Base-by-base conservation (phyloP, 2,113 vertebrate species). In the Peromyscus maniculatus region DNA sequence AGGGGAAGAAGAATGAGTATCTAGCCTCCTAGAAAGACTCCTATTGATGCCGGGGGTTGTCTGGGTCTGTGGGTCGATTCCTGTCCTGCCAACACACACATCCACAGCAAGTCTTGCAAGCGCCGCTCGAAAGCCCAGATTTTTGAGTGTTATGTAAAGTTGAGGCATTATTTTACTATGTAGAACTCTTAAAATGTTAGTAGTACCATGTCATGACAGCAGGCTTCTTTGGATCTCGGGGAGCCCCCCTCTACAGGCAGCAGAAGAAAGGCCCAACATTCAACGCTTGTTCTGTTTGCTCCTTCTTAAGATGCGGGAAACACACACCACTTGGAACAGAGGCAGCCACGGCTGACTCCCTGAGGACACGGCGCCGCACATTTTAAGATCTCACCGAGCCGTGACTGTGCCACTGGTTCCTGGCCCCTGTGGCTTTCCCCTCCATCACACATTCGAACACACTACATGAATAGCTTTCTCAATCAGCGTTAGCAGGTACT, bases 401-500 rank as follows among this genome's bases (percentile, higher is more conserved):
- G 55, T 21, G 13, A 87, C 28, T 74, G 89, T 46, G 95, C 21
- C 69, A 66, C 0, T 95, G 59, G n/a, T 72, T 72, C 31, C 87
- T 93, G 64, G 82, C 21, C n/a, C 19, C 22, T 46, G 71, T 19
- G 15, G 36, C 26, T 94, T 84, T 52, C 52, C 39, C 16, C 33
- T 62, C 36, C 93, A 78, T 19, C 33, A 46, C 75, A 93, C 11
- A 21, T 19, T 92, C 79, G 72, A 93, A 97, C 90, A 96, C 91
- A 59, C 36, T 74, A 86, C 83, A 64, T 91, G 67, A 96, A 93
- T 93, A 97, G 97, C 83, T 97, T 95, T 79, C 92, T 97, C 66
- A 91, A 88, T 96, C 87, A 87, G 19, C 59, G 91, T 97, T 84
- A 62, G 83, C 95, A 96, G 91, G 86, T 87, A 93, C 80, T 46